phyloP scores from a whole-genome alignment of 2,797 vertebrate species.

The Amblyraja radiata region DNA sequence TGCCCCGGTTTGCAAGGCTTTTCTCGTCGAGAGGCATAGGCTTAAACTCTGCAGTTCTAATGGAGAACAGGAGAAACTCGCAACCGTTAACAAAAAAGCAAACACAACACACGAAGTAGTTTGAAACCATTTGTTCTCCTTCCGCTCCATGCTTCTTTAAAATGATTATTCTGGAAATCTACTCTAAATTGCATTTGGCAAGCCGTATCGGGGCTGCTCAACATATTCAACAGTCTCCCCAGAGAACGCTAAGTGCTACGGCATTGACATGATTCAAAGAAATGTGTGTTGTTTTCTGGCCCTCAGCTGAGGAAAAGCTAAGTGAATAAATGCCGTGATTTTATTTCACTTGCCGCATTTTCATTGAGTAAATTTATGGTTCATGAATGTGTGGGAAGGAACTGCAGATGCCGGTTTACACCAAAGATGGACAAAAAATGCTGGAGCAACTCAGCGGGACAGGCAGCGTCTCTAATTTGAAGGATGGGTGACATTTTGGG shows the following conservation, averaged over 20 bases:
- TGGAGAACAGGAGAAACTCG: neutral
- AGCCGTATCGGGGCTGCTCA: neutral
- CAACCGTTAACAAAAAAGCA: neutral
- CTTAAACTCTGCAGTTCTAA: neutral
- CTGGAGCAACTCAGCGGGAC: no score
- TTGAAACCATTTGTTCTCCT: slow-evolving; percentile 16
- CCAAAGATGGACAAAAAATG: no score
- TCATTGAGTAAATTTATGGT: neutral
- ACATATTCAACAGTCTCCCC: neutral
- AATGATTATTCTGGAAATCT: slow-evolving; percentile 13
- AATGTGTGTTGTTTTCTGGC: neutral
- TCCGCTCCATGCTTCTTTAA: neutral
- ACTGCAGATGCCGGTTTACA: no score
- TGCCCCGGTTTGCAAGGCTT: neutral
- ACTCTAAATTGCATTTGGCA: slow-evolving; percentile 11
- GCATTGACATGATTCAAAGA: neutral
- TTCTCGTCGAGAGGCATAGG: neutral
- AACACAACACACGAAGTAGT: neutral
- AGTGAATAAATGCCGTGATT: neutral
- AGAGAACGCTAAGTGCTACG: neutral
- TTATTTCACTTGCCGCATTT: neutral
- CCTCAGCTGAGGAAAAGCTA: neutral
- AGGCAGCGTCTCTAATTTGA: no score
- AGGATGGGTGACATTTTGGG: no score
- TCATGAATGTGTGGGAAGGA: neutral